Evolutionary conservation across 2,888 invertebrate genomes (phyloP).

Genomic region (Diadegma fenestrale): DNA sequence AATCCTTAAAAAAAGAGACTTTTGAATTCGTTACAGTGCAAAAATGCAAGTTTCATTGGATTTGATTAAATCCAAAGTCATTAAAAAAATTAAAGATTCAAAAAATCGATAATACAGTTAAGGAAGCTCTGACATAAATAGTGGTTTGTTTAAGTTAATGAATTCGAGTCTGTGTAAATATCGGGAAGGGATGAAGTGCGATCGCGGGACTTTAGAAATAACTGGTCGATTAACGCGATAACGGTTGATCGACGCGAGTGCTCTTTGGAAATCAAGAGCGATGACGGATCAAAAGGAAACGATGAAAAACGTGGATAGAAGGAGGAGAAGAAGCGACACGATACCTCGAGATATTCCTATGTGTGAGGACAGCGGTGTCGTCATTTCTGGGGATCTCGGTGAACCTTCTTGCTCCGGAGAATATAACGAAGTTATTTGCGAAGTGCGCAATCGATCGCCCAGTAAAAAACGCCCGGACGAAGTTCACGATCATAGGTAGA

Average conservation of each 20-base stretch:
- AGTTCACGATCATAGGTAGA: slow-evolving; percentile 77
- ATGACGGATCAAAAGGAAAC: slow-evolving; percentile 15
- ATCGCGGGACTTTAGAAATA: not conserved
- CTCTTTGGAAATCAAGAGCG: not conserved
- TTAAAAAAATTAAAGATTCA: not conserved
- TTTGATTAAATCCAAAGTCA: not conserved
- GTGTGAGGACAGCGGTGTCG: slow-evolving; percentile 81
- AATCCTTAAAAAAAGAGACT: not conserved
- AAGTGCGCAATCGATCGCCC: slow-evolving; percentile 69
- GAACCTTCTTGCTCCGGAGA: slow-evolving; percentile 79
- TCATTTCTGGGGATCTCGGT: slow-evolving; percentile 80
- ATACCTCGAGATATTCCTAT: slow-evolving; percentile 66
- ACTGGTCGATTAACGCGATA: slow-evolving; percentile 47
- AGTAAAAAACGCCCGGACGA: slow-evolving; percentile 71
- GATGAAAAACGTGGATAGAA: slow-evolving; percentile 40
- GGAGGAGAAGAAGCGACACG: slow-evolving; percentile 42
- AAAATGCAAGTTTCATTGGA: not conserved
- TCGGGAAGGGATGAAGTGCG: slow-evolving; percentile 41
- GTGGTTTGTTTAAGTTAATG: not conserved
- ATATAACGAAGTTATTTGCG: slow-evolving; percentile 76
- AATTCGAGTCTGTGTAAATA: not conserved
- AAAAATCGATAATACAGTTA: not conserved
- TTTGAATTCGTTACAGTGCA: not conserved
- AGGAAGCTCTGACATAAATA: not conserved
- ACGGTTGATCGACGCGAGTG: slow-evolving; percentile 8